phyloP scores from a whole-genome alignment of 2,113 vertebrate genomes.

The Lepus europaeus region DNA sequence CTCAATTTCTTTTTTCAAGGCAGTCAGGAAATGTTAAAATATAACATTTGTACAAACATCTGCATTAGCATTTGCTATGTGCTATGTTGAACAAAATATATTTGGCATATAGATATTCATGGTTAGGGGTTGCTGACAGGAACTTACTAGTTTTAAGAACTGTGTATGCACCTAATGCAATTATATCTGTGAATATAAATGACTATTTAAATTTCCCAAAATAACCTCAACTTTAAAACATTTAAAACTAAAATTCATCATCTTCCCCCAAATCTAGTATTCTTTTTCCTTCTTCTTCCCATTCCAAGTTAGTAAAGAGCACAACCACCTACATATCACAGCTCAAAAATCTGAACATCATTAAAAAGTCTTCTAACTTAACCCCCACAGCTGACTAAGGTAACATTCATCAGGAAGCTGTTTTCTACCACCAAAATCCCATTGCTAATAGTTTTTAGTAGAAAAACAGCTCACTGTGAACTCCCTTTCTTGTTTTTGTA shows the following conservation, averaged over 20 bases:
- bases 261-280: neutral
- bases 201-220: constrained; percentile 7
- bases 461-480: neutral
- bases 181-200: neutral
- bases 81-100: neutral
- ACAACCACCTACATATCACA: neutral
- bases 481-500: neutral
- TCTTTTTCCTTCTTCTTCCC: neutral
- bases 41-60: neutral
- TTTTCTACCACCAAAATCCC: neutral
- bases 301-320: neutral
- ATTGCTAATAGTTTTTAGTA: neutral
- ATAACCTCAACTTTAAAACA: constrained; percentile 21
- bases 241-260: constrained; percentile 34
- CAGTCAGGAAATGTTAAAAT: constrained; percentile 10
- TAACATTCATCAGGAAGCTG: neutral
- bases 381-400: neutral
- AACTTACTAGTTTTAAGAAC: neutral
- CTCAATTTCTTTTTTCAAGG: neutral
- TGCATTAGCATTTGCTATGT: neutral
- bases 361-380: constrained; percentile 29
- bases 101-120: neutral
- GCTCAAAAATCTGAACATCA: neutral
- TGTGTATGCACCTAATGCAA: neutral
- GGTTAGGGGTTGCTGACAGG: neutral